Base-by-base conservation (phyloP, 2,888 invertebrate species). In the Panopea generosa region DNA sequence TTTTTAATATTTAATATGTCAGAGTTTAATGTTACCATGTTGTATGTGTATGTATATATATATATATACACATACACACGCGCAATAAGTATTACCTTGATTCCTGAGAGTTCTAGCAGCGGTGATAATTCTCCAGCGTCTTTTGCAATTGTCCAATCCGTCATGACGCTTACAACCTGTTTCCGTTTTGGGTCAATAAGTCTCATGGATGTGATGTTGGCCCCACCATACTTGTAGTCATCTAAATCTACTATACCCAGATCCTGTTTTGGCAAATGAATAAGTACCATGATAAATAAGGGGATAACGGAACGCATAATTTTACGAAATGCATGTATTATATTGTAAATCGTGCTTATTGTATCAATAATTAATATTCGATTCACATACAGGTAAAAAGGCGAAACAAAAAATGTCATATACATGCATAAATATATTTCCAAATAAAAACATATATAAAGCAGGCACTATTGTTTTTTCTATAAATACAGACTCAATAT, bases 151-250 rank as follows among this genome's bases (percentile, higher is more conserved):
- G 82, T 63, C 91, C 91, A 91, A 53, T 91, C 90, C 27, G 78
- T 83, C 22, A 83, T 84, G 6, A 90, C 84, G 16, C 83, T 84
- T 50, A 78, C 72, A 1, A 91, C 91, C 26, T 82, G 66, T 0
- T 82, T 84, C 16, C 84, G 79, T 2, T 74, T 69, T 0, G 91
- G 91, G 72, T 91, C 88, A 4, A 92, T 87, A 24, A 98, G 94
- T 45, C 98, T 94, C 94, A 97, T 97, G 0, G 97, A 97, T 16
- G 97, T 98, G 94, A 98, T 97, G 93, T 98, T 98, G 29, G 98
- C 97, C 20, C 96, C 96, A 90, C 97, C 98, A 93, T 98, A 97
- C 91, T 96, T 96, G 92, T 97, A 98, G 90, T 91, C 90, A 50
- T 91, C 91, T 59, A 93, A 84, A 70, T 93, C 91, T 11, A 92